Base-by-base conservation (phyloP, 2,113 vertebrate genomes). In the Nannobrachium achirus region DNA sequence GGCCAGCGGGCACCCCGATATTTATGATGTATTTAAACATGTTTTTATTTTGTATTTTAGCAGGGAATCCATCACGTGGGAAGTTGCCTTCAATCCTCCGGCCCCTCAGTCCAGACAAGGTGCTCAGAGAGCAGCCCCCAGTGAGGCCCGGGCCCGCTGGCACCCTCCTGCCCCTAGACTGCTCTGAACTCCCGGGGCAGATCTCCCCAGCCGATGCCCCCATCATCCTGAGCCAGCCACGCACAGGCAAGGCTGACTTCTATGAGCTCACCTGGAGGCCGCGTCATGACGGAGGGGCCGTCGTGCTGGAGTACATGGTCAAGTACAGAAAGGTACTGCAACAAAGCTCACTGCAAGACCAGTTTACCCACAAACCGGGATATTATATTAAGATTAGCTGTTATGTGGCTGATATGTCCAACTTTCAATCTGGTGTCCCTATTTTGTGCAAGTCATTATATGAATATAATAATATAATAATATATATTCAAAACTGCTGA, bases 241-340 rank as follows among this genome's bases (percentile, higher is more conserved):
- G 95, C 52, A 99, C 97, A 0, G 95, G 95, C 52, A 97, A 96
- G 79, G 95, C 96, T 0, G 97, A 99, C 89, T 95, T 93, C 7
- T 99, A 99, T 0, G 97, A 99, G 16, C 93, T 99, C 41, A 92
- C 95, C 75, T 99, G 97, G 97, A 93, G 93, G 73, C 97, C 96
- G 0, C 90, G 96, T n/a, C 93, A 95, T 0, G 95, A 97, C 16
- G 89, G 94, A 5, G 84, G 93, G 3, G 73, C 89, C 0, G 94
- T 95, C 0, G 89, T 98, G 55, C 91, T 97, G 79, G 97, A 95
- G 84, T 99, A 98, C 0, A 83, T 95, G 73, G 87, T 99, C 81
- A 99, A 98, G 75, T 95, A 98, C 82, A 95, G 95, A 89, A 98
- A 98, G 96, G 97, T 97, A 93, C 44, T 14, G 16, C 39, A 20